phyloP scores from a whole-genome alignment of 2,113 vertebrate species.

The Syngnathoides biaculeatus region DNA sequence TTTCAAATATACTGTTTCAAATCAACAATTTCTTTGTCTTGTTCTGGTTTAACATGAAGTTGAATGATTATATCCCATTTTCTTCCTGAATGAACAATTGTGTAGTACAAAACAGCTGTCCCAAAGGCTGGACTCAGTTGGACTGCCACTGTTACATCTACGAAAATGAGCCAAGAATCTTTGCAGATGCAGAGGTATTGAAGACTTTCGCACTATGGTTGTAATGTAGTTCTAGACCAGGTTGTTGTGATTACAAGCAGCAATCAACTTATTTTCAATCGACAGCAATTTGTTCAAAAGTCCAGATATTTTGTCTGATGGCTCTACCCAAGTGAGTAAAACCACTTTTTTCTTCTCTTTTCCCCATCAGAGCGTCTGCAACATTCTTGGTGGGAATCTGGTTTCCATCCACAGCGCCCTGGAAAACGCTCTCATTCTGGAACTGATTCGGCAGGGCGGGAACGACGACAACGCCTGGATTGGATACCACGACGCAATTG shows the following conservation, averaged over 20 bases:
- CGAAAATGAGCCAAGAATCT: background rate
- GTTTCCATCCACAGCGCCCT: background rate
- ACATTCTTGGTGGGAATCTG: conserved; percentile 1
- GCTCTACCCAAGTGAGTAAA: background rate
- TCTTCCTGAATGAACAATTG: background rate
- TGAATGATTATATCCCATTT: background rate
- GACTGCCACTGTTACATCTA: background rate
- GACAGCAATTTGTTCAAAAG: background rate
- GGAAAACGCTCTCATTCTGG: background rate
- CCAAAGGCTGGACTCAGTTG: conserved; percentile 3
- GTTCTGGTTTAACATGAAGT: background rate
- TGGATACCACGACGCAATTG: background rate
- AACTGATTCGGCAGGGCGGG: background rate
- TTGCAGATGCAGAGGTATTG: conserved; percentile 3
- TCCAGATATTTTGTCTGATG: background rate
- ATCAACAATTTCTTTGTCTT: background rate
- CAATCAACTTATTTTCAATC: background rate
- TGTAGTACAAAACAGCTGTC: background rate
- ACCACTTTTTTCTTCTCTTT: background rate
- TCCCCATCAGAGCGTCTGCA: background rate
- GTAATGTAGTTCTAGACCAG: background rate
- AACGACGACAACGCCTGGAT: background rate
- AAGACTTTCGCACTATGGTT: background rate
- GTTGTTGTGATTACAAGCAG: background rate
- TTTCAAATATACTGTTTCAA: background rate